Base-by-base conservation (phyloP, 2,888 invertebrate genomes). In the Noctuana brunneofusca region DNA sequence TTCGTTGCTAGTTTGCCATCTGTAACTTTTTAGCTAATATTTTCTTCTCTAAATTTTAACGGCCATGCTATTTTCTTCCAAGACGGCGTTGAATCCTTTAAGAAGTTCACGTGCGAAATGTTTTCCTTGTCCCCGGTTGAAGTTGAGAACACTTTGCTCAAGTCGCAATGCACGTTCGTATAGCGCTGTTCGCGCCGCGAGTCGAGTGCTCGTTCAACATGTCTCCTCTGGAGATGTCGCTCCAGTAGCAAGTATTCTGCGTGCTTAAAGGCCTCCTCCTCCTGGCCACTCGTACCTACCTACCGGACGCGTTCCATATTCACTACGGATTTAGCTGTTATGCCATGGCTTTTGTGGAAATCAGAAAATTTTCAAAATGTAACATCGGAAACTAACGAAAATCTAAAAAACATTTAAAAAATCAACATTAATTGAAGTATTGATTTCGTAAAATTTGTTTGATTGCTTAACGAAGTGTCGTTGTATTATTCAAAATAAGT, bases 131-230 rank as follows among this genome's bases (percentile, higher is more conserved):
- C 67, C 68, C 68, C 62, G 65, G 69, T 59, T 67, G 66, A 65
- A 68, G 67, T 68, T 66, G 65, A 75, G 70, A 58, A 66, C 69
- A 67, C 72, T 72, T 68, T 65, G 69, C 69, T 65, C 68, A 68
- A 71, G 72, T 66, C 65, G 43, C 52, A 57, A 65, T 60, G 64
- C 64, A 74, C 77, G 79, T 80, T 82, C 79, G 81, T 76, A 18
- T 43, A 9, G 18, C 43, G 43, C 3, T 43, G 83, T 83, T 82
- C 56, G 56, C 69, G 79, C 78, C 75, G 79, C 78, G 74, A 79
- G 77, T 78, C 76, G 72, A 87, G 89, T 80, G 86, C 82, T 85
- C 83, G 84, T 89, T 86, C 84, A 87, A 85, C 87, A 79, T 82
- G 87, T 84, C 87, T 87, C 80, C 77, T 75, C 43, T 79, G 75